A percentile compares a stretch with the other conserved stretches of the same genome.
Evolutionary conservation across 2,797 vertebrate species (phyloP).

Genomic region (Tympanoctomys barrerae): DNA sequence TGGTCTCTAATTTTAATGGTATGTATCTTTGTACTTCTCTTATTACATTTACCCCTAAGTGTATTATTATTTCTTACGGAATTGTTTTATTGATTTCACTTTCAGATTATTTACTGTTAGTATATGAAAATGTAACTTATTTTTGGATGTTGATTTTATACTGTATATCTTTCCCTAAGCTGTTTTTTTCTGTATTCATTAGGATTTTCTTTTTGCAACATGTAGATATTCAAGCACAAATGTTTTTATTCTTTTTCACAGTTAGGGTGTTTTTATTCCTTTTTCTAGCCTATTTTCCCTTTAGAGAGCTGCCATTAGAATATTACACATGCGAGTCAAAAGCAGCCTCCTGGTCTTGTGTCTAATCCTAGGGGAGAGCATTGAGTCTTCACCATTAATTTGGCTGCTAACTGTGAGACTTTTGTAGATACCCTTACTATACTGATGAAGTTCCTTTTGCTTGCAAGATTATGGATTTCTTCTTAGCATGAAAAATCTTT

Average conservation of each 20-base stretch:
- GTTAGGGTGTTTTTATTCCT: background rate
- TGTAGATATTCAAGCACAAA: background rate
- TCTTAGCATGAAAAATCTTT: background rate
- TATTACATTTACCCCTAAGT: background rate
- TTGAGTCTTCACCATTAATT: background rate
- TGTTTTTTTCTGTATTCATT: background rate
- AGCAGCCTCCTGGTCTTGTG: background rate
- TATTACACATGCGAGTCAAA: background rate
- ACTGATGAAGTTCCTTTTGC: background rate
- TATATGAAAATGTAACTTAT: background rate
- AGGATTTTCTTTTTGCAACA: background rate
- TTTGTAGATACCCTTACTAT: background rate
- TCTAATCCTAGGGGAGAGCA: background rate
- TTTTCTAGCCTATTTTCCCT: slow-evolving; percentile 33
- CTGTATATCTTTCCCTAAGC: background rate
- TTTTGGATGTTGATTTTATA: background rate
- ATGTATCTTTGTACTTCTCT: background rate
- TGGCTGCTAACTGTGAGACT: background rate
- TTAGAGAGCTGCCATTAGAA: background rate
- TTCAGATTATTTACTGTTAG: background rate
- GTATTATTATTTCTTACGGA: slow-evolving; percentile 1
- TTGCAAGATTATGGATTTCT: background rate
- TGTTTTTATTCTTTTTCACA: background rate
- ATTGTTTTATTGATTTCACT: background rate
- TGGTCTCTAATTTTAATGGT: background rate